Percentiles rank a stretch among this genome's conserved stretches.
These are phyloP conservation scores for Poecilus cupreus DNA, from an alignment of 2,888 invertebrate species.

Conservation along the genomic window DNA sequence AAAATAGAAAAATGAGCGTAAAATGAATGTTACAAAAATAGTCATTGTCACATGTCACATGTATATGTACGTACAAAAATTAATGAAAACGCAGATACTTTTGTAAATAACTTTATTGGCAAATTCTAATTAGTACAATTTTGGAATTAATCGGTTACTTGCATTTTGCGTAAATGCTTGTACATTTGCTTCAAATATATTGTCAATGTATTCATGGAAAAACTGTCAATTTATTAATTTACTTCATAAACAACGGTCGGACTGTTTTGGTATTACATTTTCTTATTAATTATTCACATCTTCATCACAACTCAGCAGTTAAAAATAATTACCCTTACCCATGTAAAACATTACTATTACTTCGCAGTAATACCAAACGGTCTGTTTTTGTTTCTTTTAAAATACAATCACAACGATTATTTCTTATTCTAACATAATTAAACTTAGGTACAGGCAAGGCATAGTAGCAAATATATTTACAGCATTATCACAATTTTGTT, in stretches of 20 bases:
- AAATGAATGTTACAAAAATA: background rate
- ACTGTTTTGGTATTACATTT: background rate
- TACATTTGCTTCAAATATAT: conserved; percentile 13
- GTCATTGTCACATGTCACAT: background rate
- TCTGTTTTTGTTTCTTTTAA: background rate
- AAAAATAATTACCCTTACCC: background rate
- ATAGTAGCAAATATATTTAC: conserved; percentile 30
- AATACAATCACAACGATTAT: background rate
- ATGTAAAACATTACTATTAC: background rate
- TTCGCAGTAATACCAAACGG: background rate
- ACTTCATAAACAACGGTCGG: background rate
- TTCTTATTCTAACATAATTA: conserved; percentile 1
- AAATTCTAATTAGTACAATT: conserved; percentile 23
- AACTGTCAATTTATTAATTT: background rate
- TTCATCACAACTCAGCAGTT: background rate
- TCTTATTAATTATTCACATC: background rate
- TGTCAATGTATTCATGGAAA: conserved; percentile 27
- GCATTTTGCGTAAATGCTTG: conserved; percentile 1
- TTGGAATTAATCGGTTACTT: background rate
- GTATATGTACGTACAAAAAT: no score
- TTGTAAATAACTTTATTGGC: conserved; percentile 46
- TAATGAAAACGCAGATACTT: no score
- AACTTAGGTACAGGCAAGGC: conserved; percentile 13
- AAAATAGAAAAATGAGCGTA: no score
- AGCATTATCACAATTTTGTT: conserved; percentile 39